A percentile compares a stretch with the other conserved stretches of the same genome.
phyloP scores from a whole-genome alignment of 1,140 invertebrate genomes.

The Eueides isabella region DNA sequence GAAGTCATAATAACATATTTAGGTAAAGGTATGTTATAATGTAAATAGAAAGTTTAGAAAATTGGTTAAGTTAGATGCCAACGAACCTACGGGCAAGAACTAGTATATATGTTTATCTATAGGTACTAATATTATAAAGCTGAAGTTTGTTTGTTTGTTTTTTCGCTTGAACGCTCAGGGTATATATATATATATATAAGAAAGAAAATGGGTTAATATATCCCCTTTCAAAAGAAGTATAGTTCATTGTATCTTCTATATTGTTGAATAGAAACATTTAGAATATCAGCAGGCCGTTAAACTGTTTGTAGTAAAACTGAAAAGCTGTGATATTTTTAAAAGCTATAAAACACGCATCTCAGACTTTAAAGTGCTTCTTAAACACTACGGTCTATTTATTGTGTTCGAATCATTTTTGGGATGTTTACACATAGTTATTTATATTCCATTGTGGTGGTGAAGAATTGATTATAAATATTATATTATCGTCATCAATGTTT shows the following conservation, averaged over 20 bases:
- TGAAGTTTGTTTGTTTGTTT: too few species aligned
- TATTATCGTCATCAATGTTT: neutral
- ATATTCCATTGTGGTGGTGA: conserved; percentile 32
- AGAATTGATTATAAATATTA: conserved; percentile 29
- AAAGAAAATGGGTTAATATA: neutral
- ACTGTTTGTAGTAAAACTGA: conserved; percentile 53
- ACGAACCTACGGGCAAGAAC: too few species aligned
- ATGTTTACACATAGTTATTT: conserved; percentile 42
- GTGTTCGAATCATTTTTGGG: conserved; percentile 43
- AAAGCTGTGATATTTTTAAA: conserved; percentile 60
- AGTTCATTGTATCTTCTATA: conserved; percentile 17
- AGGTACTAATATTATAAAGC: too few species aligned
- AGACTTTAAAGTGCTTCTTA: conserved; percentile 49
- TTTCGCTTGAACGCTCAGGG: too few species aligned
- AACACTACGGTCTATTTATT: conserved; percentile 53
- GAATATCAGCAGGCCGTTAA: conserved; percentile 47
- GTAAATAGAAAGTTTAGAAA: too few species aligned
- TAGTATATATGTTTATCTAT: too few species aligned
- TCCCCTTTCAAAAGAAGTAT: neutral
- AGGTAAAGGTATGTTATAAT: too few species aligned
- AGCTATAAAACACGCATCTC: conserved; percentile 55
- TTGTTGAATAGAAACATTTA: conserved; percentile 49
- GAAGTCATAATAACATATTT: too few species aligned
- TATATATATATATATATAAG: too few species aligned
- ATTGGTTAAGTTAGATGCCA: too few species aligned